Percentiles rank a stretch among this genome's conserved stretches.
These are phyloP conservation scores for Garra rufa DNA, from an alignment of 2,113 vertebrate genomes.

Conservation along the genomic window DNA sequence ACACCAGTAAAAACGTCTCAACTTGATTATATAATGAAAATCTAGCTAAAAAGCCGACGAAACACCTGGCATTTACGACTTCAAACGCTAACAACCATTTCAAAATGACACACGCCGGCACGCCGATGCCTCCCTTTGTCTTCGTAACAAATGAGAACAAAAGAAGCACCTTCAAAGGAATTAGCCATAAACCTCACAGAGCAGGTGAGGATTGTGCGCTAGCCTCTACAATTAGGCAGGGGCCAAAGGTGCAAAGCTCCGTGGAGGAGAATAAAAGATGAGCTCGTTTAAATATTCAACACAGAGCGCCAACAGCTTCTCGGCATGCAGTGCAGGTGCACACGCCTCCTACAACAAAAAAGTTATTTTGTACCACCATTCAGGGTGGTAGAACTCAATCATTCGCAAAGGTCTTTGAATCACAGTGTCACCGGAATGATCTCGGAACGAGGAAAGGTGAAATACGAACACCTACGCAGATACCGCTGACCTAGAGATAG, in stretches of 20 bases:
- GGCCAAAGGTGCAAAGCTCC: conserved; percentile 59
- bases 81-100: conserved; percentile 18
- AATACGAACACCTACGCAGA: background rate
- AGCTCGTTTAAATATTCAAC: conserved; percentile 60
- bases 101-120: conserved; percentile 29
- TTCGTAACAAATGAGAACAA: conserved; percentile 46
- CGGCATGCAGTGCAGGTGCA: conserved; percentile 55
- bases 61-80: conserved; percentile 21
- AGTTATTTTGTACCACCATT: conserved; percentile 50
- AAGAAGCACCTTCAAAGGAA: conserved; percentile 60
- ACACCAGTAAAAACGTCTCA: background rate
- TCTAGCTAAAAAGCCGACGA: background rate
- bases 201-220: conserved; percentile 41
- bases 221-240: conserved; percentile 55
- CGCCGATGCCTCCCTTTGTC: conserved; percentile 2
- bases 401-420: conserved; percentile 50
- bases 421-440: conserved; percentile 44
- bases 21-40: background rate
- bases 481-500: background rate
- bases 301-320: conserved; percentile 21
- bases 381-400: conserved; percentile 47
- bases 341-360: conserved; percentile 51
- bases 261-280: conserved; percentile 57
- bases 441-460: conserved; percentile 18
- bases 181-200: conserved; percentile 54